Conservation (phyloP, 2,797 vertebrate genomes). For the Hemibagrus guttatus region DNA sequence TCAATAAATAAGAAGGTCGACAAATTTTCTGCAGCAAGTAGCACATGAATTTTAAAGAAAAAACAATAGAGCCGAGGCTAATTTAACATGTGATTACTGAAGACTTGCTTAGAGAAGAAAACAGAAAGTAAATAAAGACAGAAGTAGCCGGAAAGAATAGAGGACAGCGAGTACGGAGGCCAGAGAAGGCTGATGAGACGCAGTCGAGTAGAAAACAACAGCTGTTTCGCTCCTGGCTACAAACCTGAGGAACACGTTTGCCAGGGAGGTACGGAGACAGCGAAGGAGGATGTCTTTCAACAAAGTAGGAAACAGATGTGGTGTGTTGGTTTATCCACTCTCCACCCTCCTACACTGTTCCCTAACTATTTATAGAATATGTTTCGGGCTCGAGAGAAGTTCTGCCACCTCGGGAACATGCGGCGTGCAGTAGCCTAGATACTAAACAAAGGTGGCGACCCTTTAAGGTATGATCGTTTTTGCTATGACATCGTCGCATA, state of each 20-base stretch:
- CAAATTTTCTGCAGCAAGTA: not conserved
- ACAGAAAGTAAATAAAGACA: conserved; percentile 59
- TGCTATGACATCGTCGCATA: no score
- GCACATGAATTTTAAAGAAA: not conserved
- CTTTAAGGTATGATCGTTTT: not conserved
- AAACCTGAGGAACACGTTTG: conserved; percentile 77
- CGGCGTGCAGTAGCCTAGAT: not conserved
- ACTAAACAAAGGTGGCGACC: conserved; percentile 2
- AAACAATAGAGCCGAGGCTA: not conserved
- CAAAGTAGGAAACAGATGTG: conserved; percentile 63
- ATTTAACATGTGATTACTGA: conserved; percentile 30
- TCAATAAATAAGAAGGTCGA: not conserved
- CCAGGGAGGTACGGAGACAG: conserved; percentile 69
- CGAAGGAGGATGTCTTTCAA: conserved; percentile 64
- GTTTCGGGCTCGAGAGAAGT: not conserved
- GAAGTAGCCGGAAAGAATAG: conserved; percentile 57
- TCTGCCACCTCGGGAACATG: not conserved
- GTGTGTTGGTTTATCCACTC: conserved; percentile 39
- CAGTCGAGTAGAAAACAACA: conserved; percentile 80
- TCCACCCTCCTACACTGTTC: conserved; percentile 18
- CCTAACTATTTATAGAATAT: conserved; percentile 35
- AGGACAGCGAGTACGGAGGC: conserved; percentile 64
- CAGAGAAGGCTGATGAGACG: conserved; percentile 68
- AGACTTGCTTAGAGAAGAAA: conserved; percentile 27
- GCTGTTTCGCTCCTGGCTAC: conserved; percentile 80